phyloP scores from a whole-genome alignment of 2,888 invertebrate genomes.

The Argynnis bischoffii region DNA sequence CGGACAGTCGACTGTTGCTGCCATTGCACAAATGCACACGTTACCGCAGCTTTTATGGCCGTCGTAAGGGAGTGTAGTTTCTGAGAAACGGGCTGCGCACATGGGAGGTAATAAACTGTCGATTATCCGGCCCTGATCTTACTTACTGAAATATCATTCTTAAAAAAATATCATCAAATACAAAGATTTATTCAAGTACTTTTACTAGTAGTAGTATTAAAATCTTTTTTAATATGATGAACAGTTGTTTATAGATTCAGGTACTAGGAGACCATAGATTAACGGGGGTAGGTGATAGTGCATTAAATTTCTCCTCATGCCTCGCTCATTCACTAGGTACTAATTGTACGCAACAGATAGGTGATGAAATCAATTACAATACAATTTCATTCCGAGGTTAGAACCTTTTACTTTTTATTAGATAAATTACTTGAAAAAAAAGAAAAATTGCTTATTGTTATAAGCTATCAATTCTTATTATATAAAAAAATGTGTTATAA shows the following conservation, averaged over 20 bases:
- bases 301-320: background rate
- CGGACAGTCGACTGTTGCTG: slow-evolving; percentile 25
- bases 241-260: slow-evolving; percentile 10
- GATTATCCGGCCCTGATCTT: slow-evolving; percentile 62
- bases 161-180: background rate
- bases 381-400: no score
- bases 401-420: no score
- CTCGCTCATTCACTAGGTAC: slow-evolving; percentile 1
- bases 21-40: slow-evolving; percentile 62
- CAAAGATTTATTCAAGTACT: background rate
- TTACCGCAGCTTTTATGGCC: slow-evolving; percentile 77
- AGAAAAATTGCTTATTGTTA: no score
- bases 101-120: slow-evolving; percentile 72
- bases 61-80: slow-evolving; percentile 72
- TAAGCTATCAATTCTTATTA: no score
- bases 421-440: no score
- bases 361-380: no score
- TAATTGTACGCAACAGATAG: background rate
- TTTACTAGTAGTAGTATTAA: no score
- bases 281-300: background rate
- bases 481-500: no score
- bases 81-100: slow-evolving; percentile 72
- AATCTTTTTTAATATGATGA: no score
- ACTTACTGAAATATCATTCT: slow-evolving; percentile 2
- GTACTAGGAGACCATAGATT: slow-evolving; percentile 3